Evolutionary conservation across 2,888 invertebrate genomes (phyloP).

Genomic region (Aricia artaxerxes): DNA sequence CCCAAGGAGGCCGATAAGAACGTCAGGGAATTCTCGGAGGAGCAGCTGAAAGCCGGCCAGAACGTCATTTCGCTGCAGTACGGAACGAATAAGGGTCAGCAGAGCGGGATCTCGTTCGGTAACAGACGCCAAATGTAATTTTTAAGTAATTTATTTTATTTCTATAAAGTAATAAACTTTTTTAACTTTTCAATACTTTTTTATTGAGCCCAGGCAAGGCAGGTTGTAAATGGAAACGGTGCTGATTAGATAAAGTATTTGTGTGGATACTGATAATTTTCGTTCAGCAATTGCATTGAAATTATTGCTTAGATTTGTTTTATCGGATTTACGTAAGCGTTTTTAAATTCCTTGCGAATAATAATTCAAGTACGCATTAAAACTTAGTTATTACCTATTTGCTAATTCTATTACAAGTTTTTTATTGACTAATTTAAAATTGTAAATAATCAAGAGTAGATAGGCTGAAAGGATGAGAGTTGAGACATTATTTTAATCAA

Average conservation of each 20-base stretch:
- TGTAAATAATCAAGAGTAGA: not conserved
- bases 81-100: conserved; percentile 98
- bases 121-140: conserved; percentile 97
- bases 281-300: conserved; percentile 24
- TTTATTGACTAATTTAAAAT: not conserved
- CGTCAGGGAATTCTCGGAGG: conserved; percentile 94
- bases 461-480: not conserved
- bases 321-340: conserved; percentile 24
- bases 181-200: conserved; percentile 52
- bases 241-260: conserved; percentile 54
- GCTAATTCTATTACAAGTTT: not conserved
- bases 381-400: not conserved
- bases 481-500: not conserved
- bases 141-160: conserved; percentile 44
- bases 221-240: conserved; percentile 43
- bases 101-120: conserved; percentile 97
- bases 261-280: conserved; percentile 32
- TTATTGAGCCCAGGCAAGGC: conserved; percentile 47
- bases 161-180: conserved; percentile 55
- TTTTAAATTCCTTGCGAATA: conserved; percentile 8
- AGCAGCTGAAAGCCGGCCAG: conserved; percentile 95
- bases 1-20: conserved; percentile 98
- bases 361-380: not conserved
- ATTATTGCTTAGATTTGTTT: conserved; percentile 25
- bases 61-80: conserved; percentile 96